Evolutionary conservation across 2,797 vertebrate genomes (phyloP).

Genomic region (Arnoldichthys spilopterus): DNA sequence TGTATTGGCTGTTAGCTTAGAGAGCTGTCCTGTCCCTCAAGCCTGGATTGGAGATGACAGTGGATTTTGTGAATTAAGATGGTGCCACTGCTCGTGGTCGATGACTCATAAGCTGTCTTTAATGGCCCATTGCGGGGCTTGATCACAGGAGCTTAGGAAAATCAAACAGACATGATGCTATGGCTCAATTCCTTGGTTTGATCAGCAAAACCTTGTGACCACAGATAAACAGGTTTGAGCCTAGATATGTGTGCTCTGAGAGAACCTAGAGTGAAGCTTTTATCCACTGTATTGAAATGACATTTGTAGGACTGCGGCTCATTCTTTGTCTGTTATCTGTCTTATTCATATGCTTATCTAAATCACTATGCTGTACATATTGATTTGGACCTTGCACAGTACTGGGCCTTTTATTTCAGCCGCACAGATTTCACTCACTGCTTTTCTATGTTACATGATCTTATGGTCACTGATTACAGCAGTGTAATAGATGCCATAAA

Average conservation of each 20-base stretch:
- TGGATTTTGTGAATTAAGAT: not conserved
- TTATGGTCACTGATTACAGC: not conserved
- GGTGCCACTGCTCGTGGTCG: not conserved
- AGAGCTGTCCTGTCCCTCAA: not conserved
- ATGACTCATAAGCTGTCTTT: slow-evolving; percentile 48
- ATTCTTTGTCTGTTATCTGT: not conserved
- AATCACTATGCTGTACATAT: not conserved
- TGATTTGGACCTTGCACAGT: not conserved
- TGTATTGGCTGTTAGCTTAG: not conserved
- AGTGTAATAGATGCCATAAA: not conserved
- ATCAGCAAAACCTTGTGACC: slow-evolving; percentile 36
- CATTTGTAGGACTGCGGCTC: not conserved
- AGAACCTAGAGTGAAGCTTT: not conserved
- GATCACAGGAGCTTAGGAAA: slow-evolving; percentile 58
- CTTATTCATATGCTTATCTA: not conserved
- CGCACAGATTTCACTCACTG: not conserved
- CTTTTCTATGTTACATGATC: not conserved
- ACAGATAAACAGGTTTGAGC: not conserved
- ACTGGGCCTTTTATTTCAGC: not conserved
- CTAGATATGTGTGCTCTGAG: not conserved
- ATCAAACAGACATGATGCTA: slow-evolving; percentile 56
- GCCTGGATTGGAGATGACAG: not conserved
- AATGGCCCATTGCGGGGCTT: slow-evolving; percentile 44
- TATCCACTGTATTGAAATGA: not conserved
- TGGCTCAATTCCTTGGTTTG: slow-evolving; percentile 24